Percentiles rank a stretch among this genome's conserved stretches.
Conservation (phyloP, 2,888 invertebrate species). For the Apoda limacodes region DNA sequence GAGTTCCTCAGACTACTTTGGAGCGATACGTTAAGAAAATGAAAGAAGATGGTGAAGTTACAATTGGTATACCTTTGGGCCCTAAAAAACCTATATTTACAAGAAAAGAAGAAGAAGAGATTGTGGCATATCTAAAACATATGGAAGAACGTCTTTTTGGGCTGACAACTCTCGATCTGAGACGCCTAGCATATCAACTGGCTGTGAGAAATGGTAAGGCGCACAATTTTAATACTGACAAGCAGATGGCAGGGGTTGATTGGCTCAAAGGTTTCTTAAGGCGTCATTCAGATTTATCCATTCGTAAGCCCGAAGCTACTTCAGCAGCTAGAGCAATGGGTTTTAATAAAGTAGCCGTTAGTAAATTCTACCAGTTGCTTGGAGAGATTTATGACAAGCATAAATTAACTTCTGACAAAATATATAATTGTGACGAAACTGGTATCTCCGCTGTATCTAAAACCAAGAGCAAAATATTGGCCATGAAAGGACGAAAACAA, state of each 20-base stretch:
- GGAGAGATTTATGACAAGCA: too few relatives aligned
- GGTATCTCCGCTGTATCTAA: too few relatives aligned
- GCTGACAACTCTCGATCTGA: slow-evolving; percentile 16
- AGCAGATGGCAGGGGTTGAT: slow-evolving; percentile 16
- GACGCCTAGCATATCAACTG: slow-evolving; percentile 19
- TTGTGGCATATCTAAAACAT: slow-evolving; percentile 19
- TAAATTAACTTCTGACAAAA: too few relatives aligned
- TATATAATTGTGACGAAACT: too few relatives aligned
- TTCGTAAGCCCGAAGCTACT: slow-evolving; percentile 18
- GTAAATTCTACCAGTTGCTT: too few relatives aligned
- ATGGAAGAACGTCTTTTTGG: slow-evolving; percentile 21
- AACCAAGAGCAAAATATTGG: too few relatives aligned
- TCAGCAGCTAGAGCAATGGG: slow-evolving; percentile 20
- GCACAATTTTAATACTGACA: slow-evolving; percentile 17
- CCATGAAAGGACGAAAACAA: too few relatives aligned
- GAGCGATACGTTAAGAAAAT: slow-evolving; percentile 16
- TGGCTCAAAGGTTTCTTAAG: slow-evolving; percentile 18
- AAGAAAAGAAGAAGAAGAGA: slow-evolving; percentile 18
- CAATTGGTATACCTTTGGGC: slow-evolving; percentile 9
- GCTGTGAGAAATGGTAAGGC: slow-evolving; percentile 18
- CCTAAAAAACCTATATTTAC: slow-evolving; percentile 12
- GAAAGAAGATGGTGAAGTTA: slow-evolving; percentile 11
- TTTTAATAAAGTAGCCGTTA: too few relatives aligned
- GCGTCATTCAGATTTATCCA: slow-evolving; percentile 17
- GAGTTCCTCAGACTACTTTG: slow-evolving; percentile 21